Evolutionary conservation across 2,888 invertebrate genomes (phyloP).

Genomic region (Mellilla xanthometata): DNA sequence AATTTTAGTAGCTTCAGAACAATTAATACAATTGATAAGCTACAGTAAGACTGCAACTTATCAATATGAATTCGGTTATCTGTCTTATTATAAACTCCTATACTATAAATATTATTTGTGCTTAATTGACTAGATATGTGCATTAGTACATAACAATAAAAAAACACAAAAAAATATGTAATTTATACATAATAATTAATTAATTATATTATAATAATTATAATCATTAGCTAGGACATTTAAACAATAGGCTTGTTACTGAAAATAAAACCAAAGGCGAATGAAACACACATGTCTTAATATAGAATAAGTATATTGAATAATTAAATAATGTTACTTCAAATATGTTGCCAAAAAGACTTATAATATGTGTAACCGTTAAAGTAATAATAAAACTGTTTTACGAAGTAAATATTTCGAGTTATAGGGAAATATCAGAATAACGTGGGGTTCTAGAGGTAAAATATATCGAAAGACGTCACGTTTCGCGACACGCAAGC

Average conservation of each 20-base stretch:
- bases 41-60: too few relatives aligned
- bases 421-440: conserved; percentile 57
- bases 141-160: too few relatives aligned
- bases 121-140: too few relatives aligned
- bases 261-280: conserved; percentile 26
- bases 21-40: too few relatives aligned
- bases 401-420: conserved; percentile 76
- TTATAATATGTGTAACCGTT: conserved; percentile 74
- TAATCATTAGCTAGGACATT: too few relatives aligned
- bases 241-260: too few relatives aligned
- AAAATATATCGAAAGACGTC: conserved; percentile 38
- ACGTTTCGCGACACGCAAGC: conserved; percentile 49
- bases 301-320: conserved; percentile 83
- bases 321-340: conserved; percentile 82
- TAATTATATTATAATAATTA: too few relatives aligned
- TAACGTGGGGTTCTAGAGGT: conserved; percentile 56
- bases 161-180: too few relatives aligned
- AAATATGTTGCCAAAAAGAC: conserved; percentile 80
- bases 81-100: background rate
- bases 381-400: conserved; percentile 77
- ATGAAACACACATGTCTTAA: conserved; percentile 71
- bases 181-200: too few relatives aligned
- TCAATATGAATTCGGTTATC: background rate
- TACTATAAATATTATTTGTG: too few relatives aligned
- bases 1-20: too few relatives aligned